Conservation (phyloP, 2,888 invertebrate genomes). For the Oscheius onirici region DNA sequence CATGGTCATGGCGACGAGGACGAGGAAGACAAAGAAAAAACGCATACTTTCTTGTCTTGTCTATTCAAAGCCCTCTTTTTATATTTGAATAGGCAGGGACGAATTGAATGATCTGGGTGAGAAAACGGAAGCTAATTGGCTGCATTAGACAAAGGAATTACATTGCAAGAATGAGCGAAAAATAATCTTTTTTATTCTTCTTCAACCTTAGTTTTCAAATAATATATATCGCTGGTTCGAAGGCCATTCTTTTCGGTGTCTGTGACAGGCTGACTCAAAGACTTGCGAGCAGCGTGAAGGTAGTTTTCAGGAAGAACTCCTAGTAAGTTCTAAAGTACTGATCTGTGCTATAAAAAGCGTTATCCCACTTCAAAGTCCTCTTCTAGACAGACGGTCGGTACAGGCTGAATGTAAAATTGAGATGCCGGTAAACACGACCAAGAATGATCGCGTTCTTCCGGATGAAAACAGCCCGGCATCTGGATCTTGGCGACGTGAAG, state of each 20-base stretch:
- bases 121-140: no score
- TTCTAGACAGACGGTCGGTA: constrained; percentile 11
- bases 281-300: not conserved
- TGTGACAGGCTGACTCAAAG: not conserved
- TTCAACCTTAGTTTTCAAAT: constrained; percentile 13
- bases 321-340: not conserved
- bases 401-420: constrained; percentile 15
- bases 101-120: no score
- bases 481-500: not conserved
- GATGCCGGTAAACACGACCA: not conserved
- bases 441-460: not conserved
- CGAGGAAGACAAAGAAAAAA: no score
- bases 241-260: not conserved
- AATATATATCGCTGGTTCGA: not conserved
- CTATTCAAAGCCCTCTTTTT: no score
- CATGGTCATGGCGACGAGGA: no score
- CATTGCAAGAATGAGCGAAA: no score
- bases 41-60: no score
- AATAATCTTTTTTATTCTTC: not conserved
- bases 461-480: not conserved
- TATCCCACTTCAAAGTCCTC: not conserved
- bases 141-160: no score
- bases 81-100: no score
- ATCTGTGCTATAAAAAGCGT: not conserved
- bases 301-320: not conserved